phyloP scores from a whole-genome alignment of 2,797 vertebrate genomes.

The Urocyon cinereoargenteus region DNA sequence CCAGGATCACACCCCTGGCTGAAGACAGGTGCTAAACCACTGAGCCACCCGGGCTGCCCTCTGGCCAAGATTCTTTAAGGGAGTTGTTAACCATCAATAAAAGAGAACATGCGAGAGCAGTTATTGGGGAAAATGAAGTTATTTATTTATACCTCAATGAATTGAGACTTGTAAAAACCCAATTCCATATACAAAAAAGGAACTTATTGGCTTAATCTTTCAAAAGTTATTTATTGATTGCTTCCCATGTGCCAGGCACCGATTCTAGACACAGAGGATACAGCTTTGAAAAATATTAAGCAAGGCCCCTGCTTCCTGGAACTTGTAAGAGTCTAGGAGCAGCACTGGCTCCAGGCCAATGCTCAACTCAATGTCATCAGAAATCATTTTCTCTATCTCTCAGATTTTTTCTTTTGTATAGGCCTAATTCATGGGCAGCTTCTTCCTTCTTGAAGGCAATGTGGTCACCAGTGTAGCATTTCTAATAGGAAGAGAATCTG shows the following conservation, averaged over 20 bases:
- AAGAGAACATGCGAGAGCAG: neutral
- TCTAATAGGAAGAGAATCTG: neutral
- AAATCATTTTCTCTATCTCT: neutral
- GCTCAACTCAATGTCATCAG: neutral
- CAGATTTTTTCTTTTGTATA: neutral
- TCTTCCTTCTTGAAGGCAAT: neutral
- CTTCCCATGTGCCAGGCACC: neutral
- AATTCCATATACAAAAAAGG: slow-evolving; percentile 7
- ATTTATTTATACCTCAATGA: neutral
- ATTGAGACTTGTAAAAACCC: neutral
- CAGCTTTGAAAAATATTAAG: slow-evolving; percentile 10
- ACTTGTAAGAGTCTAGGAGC: neutral
- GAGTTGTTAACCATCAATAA: slow-evolving; percentile 28
- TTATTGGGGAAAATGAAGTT: neutral
- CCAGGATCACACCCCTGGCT: neutral
- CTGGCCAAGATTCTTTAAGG: neutral
- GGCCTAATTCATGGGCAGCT: neutral
- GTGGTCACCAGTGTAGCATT: neutral
- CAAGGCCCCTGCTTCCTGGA: neutral
- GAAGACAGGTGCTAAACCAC: neutral
- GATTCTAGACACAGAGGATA: neutral
- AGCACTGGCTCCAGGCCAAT: neutral
- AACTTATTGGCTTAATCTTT: neutral
- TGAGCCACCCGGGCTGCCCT: neutral
- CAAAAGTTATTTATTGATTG: slow-evolving; percentile 10